phyloP scores from a whole-genome alignment of 2,113 vertebrate genomes.

The Siniperca chuatsi region DNA sequence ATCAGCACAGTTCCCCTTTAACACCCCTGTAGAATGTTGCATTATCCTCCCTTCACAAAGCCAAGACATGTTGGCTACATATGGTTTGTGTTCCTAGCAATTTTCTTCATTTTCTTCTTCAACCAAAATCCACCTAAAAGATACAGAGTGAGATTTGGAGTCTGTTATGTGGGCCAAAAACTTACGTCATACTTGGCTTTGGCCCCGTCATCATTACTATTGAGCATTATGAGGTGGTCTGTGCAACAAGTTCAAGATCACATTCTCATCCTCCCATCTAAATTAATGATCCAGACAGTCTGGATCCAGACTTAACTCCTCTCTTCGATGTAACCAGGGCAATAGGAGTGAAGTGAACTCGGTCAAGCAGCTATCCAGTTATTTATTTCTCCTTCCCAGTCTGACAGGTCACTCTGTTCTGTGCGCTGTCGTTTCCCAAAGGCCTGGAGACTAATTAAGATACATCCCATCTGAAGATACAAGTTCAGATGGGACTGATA shows the following conservation, averaged over 20 bases:
- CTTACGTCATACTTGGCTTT: not conserved
- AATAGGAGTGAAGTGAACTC: slow-evolving; percentile 39
- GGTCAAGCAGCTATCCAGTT: slow-evolving; percentile 36
- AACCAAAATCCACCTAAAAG: not conserved
- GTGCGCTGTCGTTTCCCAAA: slow-evolving; percentile 22
- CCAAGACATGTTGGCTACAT: not conserved
- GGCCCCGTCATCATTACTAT: not conserved
- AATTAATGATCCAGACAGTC: slow-evolving; percentile 41
- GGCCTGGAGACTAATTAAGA: slow-evolving; percentile 48
- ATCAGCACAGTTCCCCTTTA: not conserved
- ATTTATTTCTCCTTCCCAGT: slow-evolving; percentile 51
- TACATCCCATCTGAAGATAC: slow-evolving; percentile 17
- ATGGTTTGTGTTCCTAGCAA: not conserved
- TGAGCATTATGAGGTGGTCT: not conserved
- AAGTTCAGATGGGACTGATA: slow-evolving; percentile 44
- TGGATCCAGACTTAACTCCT: slow-evolving; percentile 16
- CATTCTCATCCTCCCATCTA: slow-evolving; percentile 22
- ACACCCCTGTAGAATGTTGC: not conserved
- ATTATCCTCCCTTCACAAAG: not conserved
- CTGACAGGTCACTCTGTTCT: slow-evolving; percentile 60
- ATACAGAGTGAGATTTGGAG: not conserved
- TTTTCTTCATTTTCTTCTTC: not conserved
- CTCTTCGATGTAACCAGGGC: slow-evolving; percentile 27
- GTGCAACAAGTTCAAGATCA: slow-evolving; percentile 9
- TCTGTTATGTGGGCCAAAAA: not conserved